A percentile compares a stretch with the other conserved stretches of the same genome.
These are phyloP conservation scores for Orientallactaga sibirica DNA, from an alignment of 2,797 vertebrate species.

Conservation along the genomic window DNA sequence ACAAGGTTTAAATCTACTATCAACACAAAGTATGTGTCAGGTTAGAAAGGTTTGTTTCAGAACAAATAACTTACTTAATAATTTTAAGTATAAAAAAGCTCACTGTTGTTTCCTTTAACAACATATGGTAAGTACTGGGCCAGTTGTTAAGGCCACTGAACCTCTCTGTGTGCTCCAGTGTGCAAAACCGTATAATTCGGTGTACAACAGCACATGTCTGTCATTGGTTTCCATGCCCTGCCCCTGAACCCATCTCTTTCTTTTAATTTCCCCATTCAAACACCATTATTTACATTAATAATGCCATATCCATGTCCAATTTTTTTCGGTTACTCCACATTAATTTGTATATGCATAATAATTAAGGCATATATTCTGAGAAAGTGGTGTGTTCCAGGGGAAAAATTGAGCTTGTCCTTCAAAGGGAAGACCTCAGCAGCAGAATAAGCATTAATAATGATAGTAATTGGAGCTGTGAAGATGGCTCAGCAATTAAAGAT, in stretches of 20 bases:
- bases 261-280: conserved; percentile 23
- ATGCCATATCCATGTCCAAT: background rate
- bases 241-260: background rate
- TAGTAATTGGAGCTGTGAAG: background rate
- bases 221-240: background rate
- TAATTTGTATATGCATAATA: conserved; percentile 65
- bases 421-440: background rate
- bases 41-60: background rate
- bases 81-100: background rate
- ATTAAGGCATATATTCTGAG: conserved; percentile 63
- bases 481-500: no score
- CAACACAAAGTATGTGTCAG: accelerated
- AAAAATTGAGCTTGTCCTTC: background rate
- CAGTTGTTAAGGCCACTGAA: background rate
- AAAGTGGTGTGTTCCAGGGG: conserved; percentile 55
- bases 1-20: background rate
- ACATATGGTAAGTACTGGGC: background rate
- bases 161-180: background rate
- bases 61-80: background rate
- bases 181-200: background rate
- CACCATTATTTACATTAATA: conserved; percentile 54
- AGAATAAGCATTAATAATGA: conserved; percentile 36
- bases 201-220: background rate
- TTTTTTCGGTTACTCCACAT: conserved; percentile 10
- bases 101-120: background rate